These are phyloP conservation scores for Cremastinae sp. DNA, from an alignment of 2,888 invertebrate genomes.

Conservation along the genomic window DNA sequence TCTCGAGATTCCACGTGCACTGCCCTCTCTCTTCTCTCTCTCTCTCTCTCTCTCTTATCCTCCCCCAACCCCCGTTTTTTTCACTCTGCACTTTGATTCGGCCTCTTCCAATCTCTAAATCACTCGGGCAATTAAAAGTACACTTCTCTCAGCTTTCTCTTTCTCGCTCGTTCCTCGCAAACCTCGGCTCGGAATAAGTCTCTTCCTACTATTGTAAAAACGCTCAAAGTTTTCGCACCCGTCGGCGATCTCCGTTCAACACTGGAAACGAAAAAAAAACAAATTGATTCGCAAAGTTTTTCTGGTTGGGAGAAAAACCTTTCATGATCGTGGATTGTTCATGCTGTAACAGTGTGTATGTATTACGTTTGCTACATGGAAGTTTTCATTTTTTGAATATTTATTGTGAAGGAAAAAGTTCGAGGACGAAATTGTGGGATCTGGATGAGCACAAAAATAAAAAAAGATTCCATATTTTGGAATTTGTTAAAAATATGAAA, in stretches of 20 bases:
- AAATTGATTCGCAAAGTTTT: conserved; percentile 39
- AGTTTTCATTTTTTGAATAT: no score
- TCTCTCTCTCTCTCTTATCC: conserved; percentile 10
- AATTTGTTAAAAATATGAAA: no score
- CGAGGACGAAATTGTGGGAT: no score
- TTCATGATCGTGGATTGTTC: no score
- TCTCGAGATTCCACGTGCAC: conserved; percentile 54
- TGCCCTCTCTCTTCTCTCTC: conserved; percentile 22
- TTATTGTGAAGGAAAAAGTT: no score
- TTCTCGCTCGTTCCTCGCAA: no score
- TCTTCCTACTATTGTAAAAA: no score
- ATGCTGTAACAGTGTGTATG: no score
- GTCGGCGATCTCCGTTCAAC: conserved; percentile 21
- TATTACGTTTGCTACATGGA: no score
- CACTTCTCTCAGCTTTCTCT: conserved; percentile 60
- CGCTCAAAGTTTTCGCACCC: conserved; percentile 54
- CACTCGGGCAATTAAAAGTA: conserved; percentile 75
- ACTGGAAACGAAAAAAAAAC: conserved; percentile 7
- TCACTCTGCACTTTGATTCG: conserved; percentile 26
- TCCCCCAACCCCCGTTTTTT: conserved; percentile 24
- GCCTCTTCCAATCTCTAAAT: conserved; percentile 56
- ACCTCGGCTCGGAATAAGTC: no score
- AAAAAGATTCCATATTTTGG: no score
- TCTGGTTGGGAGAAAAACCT: conserved; percentile 9
- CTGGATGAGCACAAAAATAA: no score